Base-by-base conservation (phyloP, 2,888 invertebrate species). In the Incurvaria masculella region DNA sequence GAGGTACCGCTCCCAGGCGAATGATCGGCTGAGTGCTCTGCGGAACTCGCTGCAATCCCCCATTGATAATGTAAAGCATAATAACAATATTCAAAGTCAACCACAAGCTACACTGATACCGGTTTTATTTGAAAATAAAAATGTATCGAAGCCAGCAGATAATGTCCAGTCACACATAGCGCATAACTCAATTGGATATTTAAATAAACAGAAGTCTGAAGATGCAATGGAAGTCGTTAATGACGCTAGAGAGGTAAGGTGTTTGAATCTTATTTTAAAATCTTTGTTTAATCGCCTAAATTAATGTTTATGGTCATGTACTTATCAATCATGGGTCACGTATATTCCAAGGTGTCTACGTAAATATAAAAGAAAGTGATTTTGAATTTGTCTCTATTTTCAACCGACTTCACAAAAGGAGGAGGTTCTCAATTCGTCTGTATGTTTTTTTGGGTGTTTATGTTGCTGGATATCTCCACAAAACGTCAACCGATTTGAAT, bases 211-310 rank as follows among this genome's bases (percentile, higher is more conserved):
- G 4, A 43, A 52, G 52, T 44, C 48, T 2, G 53, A 48, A 52
- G 72, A 69, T 55, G 64, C 63, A 16, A 76, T 76, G 75, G 76
- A 76, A 42, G 64, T 72, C 18, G 76, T 60, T 46, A n/a, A n/a
- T n/a, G n/a, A n/a, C n/a, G 56, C 56, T 47, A 69, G 64, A 62
- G 69, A 69, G 67, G 75, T 68, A 17, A 46, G 48, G 17, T 20
- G 4, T 33, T 45, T n/a, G n/a, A n/a, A n/a, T n/a, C n/a, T n/a
- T n/a, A n/a, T n/a, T n/a, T n/a, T n/a, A n/a, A n/a, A n/a, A n/a
- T n/a, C n/a, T n/a, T n/a, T n/a, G n/a, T n/a, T n/a, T n/a, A n/a
- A n/a, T n/a, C n/a, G n/a, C n/a, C n/a, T n/a, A n/a, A n/a, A n/a
- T n/a, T n/a, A n/a, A n/a, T n/a, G n/a, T n/a, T n/a, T n/a, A n/a